Base-by-base conservation (phyloP, 2,888 invertebrate genomes). In the Troides helena region DNA sequence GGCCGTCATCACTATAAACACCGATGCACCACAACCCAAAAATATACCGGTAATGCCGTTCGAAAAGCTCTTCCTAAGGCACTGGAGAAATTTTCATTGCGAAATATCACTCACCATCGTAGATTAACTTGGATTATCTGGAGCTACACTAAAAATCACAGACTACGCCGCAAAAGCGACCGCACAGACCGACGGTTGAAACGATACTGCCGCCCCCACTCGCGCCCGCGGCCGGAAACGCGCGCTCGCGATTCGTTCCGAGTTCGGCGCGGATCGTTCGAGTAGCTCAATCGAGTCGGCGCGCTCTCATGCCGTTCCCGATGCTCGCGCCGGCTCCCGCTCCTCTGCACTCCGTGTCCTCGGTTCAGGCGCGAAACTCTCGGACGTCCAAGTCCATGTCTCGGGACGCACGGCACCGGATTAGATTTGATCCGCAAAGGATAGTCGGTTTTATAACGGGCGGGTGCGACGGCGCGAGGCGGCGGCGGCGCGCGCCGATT, bases 401-500 rank as follows among this genome's bases (percentile, higher is more conserved):
- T 90, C 87, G 88, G 87, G 87, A 88, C 88, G 90, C 87, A 90
- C 92, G 78, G 84, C 82, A 85, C 85, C 87, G 93, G 90, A 93
- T 93, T 94, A 94, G 89, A 94, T 94, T 94, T 90, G 92, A 90
- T 90, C 86, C 76, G 94, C 93, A 94, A 92, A 94, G 91, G 90
- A 91, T 93, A 93, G 93, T 92, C 89, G 93, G 93, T 94, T 94
- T 94, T 94, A 94, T 94, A 94, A 93, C 88, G 88, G 93, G 92
- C 94, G 95, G 95, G 95, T 94, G 95, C 95, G 94, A 94, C 95
- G 94, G 94, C 95, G 94, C 94, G 94, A 95, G 94, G 94, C 94
- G 94, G 93, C 93, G 93, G 93, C 94, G 90, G 91, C 92, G 94
- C 94, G 93, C 94, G 94, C 93, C 94, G 95, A 96, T 96, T 96